Conservation (phyloP, 2,113 vertebrate species). For the Albula glossodonta region DNA sequence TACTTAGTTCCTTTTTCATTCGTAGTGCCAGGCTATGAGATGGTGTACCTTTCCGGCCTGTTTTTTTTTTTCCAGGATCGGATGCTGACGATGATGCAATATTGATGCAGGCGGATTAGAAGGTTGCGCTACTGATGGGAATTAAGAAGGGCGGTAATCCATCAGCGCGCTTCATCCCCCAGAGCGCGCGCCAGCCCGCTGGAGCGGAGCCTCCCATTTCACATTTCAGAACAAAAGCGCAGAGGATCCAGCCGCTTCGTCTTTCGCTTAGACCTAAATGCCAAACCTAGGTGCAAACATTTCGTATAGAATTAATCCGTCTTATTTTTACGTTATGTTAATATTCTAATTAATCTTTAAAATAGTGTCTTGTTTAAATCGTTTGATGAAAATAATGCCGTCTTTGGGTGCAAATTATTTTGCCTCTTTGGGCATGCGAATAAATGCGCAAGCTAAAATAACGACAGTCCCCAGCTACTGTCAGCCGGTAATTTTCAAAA, state of each 20-base stretch:
- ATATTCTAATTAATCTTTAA: too few relatives aligned
- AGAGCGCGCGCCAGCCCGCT: background rate
- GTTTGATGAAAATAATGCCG: too few relatives aligned
- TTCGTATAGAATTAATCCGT: background rate
- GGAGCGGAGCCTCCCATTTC: conserved; percentile 2
- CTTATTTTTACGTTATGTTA: background rate
- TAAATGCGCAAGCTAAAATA: background rate
- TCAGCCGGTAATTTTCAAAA: background rate
- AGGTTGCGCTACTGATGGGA: background rate
- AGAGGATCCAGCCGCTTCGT: background rate
- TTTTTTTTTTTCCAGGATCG: conserved; percentile 12
- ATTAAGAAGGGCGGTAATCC: conserved; percentile 12
- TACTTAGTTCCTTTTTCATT: background rate
- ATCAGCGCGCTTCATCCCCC: background rate
- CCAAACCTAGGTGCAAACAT: background rate
- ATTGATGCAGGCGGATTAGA: conserved; percentile 25
- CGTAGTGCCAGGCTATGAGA: background rate
- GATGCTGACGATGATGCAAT: conserved; percentile 25
- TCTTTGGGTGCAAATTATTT: too few relatives aligned
- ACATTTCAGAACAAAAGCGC: background rate
- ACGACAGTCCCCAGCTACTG: background rate
- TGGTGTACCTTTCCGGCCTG: background rate
- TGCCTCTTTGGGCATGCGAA: too few relatives aligned
- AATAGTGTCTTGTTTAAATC: too few relatives aligned
- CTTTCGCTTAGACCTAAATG: background rate